Evolutionary conservation across 2,888 invertebrate species (phyloP), one percentile per base, ranked within the genome.

Genomic region (Drosophila mercatorum): DNA sequence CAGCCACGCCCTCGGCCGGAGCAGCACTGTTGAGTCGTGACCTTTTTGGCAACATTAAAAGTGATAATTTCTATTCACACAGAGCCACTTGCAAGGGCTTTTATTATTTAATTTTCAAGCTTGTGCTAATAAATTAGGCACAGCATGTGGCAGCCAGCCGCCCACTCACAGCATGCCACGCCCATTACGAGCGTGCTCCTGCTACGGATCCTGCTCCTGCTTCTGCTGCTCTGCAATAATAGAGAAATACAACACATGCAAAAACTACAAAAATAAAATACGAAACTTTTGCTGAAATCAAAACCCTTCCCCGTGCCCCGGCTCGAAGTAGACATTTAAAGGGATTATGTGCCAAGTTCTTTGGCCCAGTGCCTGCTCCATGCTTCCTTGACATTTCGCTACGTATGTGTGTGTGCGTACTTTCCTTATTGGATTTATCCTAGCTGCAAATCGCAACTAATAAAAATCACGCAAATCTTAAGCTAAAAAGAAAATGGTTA

Each of bases 21-120:
- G 12, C 10, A 28, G 8, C 38, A 31, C 41, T 49, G 60, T 57
- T 41, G 87, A 72, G 72, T 80, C 76, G 72, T 84, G 84, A 88
- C 89, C 84, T 88, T 88, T 84, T 84, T 84, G 84, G 84, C 84
- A 84, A 85, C 84, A 89, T 88, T 89, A 77, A 85, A 81, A 80
- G 88, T 84, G 84, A 84, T 84, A 89, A 84, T 89, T 89, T 82
- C 85, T 72, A 73, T 78, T 82, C 85, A 61, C 78, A 68, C 71
- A 53, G 73, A 75, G 86, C 83, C 70, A 80, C 86, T 88, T 87
- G 87, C 67, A 72, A 66, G 53, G 80, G 88, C 85, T 84, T 89
- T 89, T 84, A 84, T 89, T 84, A 89, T 89, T 84, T 84, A 89
- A 84, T 84, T 84, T 84, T 58, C 63, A 57, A 68, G 75, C 88